A percentile compares a stretch with the other conserved stretches of the same genome.
phyloP scores from a whole-genome alignment of 2,797 vertebrate species.

The Paramormyrops hopkinsi region DNA sequence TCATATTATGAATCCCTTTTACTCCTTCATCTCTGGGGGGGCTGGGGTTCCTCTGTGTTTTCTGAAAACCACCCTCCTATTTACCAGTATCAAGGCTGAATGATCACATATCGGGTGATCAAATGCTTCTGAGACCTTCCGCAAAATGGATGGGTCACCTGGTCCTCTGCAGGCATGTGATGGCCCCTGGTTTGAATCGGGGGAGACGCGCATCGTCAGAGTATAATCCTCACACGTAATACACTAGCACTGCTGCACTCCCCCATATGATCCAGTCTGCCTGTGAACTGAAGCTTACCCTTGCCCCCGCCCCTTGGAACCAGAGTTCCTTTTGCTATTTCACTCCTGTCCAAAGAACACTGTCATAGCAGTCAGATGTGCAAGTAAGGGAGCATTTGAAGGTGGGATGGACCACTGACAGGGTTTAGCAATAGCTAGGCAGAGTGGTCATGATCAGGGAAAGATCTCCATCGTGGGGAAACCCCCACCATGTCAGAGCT shows the following conservation, averaged over 20 bases:
- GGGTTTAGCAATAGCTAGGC: neutral
- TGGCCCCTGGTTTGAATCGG: neutral
- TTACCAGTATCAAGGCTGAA: neutral
- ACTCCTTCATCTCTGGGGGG: neutral
- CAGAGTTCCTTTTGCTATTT: neutral
- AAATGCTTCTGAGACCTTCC: slow-evolving; percentile 27
- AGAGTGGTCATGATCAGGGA: neutral
- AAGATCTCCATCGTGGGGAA: neutral
- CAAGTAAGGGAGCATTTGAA: neutral
- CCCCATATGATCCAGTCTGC: neutral
- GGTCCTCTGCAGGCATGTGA: neutral
- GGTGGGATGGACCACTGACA: neutral
- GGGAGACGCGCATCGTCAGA: neutral
- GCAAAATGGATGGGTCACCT: neutral
- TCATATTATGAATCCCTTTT: neutral
- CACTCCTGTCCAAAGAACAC: neutral
- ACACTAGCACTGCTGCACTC: slow-evolving; percentile 2
- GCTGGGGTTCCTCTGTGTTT: neutral
- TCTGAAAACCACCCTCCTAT: neutral
- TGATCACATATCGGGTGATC: neutral
- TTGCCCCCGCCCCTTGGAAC: neutral
- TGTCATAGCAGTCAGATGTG: neutral
- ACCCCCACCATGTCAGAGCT: neutral
- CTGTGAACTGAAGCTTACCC: neutral
- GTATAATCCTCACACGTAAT: neutral